Evolutionary conservation across 2,797 vertebrate genomes (phyloP), one percentile per base, ranked within the genome.

Genomic region (Clarias platycephalus): DNA sequence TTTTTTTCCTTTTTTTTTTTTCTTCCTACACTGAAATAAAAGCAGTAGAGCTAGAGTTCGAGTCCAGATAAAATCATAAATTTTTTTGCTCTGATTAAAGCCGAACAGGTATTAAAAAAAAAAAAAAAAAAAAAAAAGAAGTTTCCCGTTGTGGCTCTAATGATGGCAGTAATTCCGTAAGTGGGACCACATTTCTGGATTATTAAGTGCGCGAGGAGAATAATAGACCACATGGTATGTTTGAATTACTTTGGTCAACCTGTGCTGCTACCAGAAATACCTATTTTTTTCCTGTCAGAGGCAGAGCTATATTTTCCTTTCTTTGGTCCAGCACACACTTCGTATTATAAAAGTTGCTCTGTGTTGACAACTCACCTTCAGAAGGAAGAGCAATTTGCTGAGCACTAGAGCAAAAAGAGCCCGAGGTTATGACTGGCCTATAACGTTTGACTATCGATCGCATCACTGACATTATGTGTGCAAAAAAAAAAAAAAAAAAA

Each of bases 111-210:
- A 53, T 90, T 44, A 8, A 44, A 44, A 44, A 44, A 44, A 44
- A 40, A 80, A 63, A 70, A 60, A 82, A 55, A 74, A 53, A 71
- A 74, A 74, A 72, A 80, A 37, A n/a, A n/a, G n/a, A n/a, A 75
- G 62, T 66, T 84, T 84, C 60, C 78, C 22, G 81, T 84, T 74
- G 78, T 79, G 82, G 81, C 80, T 58, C 62, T 86, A 79, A 88
- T 82, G 81, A 85, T 84, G 81, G 88, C 89, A 91, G 88, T 91
- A 92, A 91, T 84, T 89, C 88, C 78, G 78, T 92, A 93, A 93
- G 90, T 93, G 90, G 91, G 89, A 92, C 89, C 90, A 92, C 88
- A 92, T 92, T 93, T 90, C 87, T 75, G 87, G 86, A 88, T 91
- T 92, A 91, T 88, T 82, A 81, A 88, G 86, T 28, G 81, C 81